These are phyloP conservation scores for Serrognathus titanus DNA, from an alignment of 2,888 invertebrate species.

Conservation along the genomic window DNA sequence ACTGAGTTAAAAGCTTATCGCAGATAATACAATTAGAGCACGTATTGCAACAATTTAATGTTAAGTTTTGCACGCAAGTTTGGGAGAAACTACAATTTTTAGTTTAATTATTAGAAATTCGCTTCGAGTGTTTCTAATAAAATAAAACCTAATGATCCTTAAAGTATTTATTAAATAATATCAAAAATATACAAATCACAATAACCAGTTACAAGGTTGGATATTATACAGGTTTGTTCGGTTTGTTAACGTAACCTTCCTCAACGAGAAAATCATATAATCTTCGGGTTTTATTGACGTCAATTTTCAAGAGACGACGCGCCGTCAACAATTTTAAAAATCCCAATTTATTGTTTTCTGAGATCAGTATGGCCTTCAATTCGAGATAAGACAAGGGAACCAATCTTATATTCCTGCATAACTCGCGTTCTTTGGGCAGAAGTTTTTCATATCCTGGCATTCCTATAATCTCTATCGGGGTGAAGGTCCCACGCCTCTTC, in stretches of 20 bases:
- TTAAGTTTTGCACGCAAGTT: too few relatives aligned
- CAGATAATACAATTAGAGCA: too few relatives aligned
- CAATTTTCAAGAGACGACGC: conserved; percentile 80
- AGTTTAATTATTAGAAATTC: too few relatives aligned
- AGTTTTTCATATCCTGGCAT: conserved; percentile 76
- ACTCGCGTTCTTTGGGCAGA: conserved; percentile 64
- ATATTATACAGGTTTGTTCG: background rate
- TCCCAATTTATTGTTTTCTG: conserved; percentile 74
- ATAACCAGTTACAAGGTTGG: too few relatives aligned
- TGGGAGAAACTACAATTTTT: too few relatives aligned
- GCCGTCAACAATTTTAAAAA: conserved; percentile 77
- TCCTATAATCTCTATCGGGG: conserved; percentile 65
- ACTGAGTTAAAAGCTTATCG: too few relatives aligned
- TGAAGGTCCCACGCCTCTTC: conserved; percentile 49
- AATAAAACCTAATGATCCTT: too few relatives aligned
- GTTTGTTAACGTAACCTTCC: conserved; percentile 69
- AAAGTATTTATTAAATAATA: too few relatives aligned
- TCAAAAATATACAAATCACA: too few relatives aligned
- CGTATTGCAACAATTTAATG: too few relatives aligned
- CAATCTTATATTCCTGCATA: conserved; percentile 74
- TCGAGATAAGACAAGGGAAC: conserved; percentile 76
- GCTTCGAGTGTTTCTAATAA: too few relatives aligned
- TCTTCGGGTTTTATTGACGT: conserved; percentile 89
- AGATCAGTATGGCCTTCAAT: conserved; percentile 68
- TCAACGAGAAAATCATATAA: conserved; percentile 74